Evolutionary conservation across 2,113 vertebrate species (phyloP), one percentile per base, ranked within the genome.

Genomic region (Zeus faber): DNA sequence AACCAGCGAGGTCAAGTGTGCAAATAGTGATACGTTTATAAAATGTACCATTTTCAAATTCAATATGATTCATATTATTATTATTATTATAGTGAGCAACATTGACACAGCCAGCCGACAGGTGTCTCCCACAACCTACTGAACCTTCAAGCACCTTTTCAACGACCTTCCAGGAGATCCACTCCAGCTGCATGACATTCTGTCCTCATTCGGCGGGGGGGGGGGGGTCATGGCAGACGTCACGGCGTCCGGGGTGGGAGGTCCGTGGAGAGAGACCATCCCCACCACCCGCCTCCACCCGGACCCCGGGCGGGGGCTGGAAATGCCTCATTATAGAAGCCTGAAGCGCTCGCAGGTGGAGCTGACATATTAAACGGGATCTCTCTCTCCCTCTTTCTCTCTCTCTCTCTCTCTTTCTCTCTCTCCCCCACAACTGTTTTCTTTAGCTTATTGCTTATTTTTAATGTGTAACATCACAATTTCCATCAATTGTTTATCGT

Each of bases 181-280:
- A 14, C 57, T 68, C 70, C 63, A 59, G 60, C 77, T 77, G 79
- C 44, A 72, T 83, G 76, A 76, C 72, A 74, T 77, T 77, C 65
- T 62, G 57, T 47, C 51, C 56, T 46, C 62, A 48, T 59, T 41
- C 57, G 65, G 72, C 51, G 43, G 50, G 49, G 31, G 44, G 58
- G 18, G 24, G 25, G 56, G 60, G 60, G 48, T 67, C 69, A 70
- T 70, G 76, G 74, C 65, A 53, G 50, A 69, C 59, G 65, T 52
- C 57, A 65, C 60, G 62, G n/a, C 43, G 62, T 48, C 37, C 66
- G 65, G 41, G 70, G 62, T 49, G 65, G 62, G 23, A 48, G 57
- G 23, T 11, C 64, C 0, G 16, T 0, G 0, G 59, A 60, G 44
- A 54, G 11, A 21, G 44, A 29, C 43, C 52, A 57, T 58, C 58